Evolutionary conservation across 2,888 invertebrate genomes (phyloP).

Genomic region (Dryococelus australis): DNA sequence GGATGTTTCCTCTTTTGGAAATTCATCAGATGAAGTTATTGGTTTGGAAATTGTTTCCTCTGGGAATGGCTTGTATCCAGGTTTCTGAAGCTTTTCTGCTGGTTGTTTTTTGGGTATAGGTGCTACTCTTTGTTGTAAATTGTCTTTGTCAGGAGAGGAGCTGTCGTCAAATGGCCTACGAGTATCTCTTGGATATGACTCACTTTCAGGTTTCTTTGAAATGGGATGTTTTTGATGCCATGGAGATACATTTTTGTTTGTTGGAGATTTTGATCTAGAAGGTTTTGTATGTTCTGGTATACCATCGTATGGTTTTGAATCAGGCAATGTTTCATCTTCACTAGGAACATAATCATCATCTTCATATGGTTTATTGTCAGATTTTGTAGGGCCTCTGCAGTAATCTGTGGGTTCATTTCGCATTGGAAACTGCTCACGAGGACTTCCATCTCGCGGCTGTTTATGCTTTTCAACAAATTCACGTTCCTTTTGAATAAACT

Average conservation of each 20-base stretch:
- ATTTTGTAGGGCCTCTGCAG: not conserved
- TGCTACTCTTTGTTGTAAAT: constrained; percentile 30
- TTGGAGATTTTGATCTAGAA: not conserved
- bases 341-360: not conserved
- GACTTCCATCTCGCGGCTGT: not conserved
- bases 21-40: not conserved
- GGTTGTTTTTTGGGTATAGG: constrained; percentile 28
- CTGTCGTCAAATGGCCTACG: not conserved
- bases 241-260: not conserved
- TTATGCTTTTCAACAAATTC: constrained; percentile 21
- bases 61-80: not conserved
- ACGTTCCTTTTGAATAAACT: constrained; percentile 7
- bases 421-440: not conserved
- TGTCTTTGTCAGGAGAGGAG: not conserved
- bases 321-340: not conserved
- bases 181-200: not conserved
- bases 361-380: not conserved
- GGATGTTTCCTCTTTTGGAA: not conserved
- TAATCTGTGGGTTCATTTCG: not conserved
- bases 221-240: not conserved
- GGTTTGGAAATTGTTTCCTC: not conserved
- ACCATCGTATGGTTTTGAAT: not conserved
- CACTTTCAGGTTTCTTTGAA: not conserved
- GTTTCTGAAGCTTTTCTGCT: not conserved
- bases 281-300: not conserved